Percentiles rank a stretch among this genome's conserved stretches.
phyloP scores from a whole-genome alignment of 2,113 vertebrate genomes.

The Hyaena hyaena region DNA sequence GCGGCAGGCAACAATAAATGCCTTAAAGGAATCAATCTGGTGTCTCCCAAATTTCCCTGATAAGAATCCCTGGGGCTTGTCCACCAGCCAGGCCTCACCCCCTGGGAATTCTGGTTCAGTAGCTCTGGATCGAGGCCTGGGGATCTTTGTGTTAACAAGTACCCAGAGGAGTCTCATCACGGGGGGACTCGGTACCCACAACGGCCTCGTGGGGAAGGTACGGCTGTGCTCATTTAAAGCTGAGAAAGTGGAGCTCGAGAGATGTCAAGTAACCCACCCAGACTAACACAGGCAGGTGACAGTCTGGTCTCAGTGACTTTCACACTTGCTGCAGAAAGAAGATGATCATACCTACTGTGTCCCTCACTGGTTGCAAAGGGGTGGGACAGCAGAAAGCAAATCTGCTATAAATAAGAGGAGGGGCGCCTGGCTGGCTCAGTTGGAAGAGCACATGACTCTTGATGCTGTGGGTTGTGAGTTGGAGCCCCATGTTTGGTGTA shows the following conservation, averaged over 20 bases:
- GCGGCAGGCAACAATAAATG: neutral
- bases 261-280: neutral
- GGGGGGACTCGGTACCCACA: neutral
- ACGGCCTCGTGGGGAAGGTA: neutral
- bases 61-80: neutral
- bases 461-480: neutral
- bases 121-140: neutral
- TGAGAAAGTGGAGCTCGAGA: neutral
- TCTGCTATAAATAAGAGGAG: neutral
- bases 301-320: neutral
- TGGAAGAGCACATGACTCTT: neutral
- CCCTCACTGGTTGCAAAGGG: neutral
- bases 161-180: neutral
- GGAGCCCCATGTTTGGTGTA: neutral
- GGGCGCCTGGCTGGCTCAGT: neutral
- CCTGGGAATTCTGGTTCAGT: neutral
- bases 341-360: neutral
- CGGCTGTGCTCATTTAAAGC: neutral
- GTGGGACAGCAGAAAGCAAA: neutral
- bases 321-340: neutral
- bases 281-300: neutral
- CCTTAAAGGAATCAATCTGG: neutral
- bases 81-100: neutral
- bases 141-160: conserved; percentile 28
- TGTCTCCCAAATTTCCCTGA: neutral